Evolutionary conservation across 2,888 invertebrate species (phyloP).

Genomic region (Tuberolachnus salignus): DNA sequence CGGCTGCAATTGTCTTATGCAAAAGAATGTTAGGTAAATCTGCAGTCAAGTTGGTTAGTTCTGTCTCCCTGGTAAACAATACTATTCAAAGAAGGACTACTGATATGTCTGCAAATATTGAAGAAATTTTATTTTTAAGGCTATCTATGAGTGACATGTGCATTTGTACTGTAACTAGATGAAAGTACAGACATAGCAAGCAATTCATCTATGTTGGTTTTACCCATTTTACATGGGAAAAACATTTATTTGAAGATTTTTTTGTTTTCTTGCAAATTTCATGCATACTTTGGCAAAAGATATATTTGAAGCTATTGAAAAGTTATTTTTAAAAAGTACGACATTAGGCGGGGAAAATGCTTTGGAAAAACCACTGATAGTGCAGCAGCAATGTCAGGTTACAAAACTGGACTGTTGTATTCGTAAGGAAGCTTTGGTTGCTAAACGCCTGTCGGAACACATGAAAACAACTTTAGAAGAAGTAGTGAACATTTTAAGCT

Average conservation of each 20-base stretch:
- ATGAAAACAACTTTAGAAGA: slow-evolving; percentile 44
- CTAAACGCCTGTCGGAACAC: slow-evolving; percentile 34
- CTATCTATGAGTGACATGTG: slow-evolving; percentile 23
- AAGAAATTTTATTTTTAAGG: slow-evolving; percentile 37
- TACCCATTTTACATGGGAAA: slow-evolving; percentile 57
- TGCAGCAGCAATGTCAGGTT: slow-evolving; percentile 43
- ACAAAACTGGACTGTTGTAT: slow-evolving; percentile 29
- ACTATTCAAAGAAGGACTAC: slow-evolving; percentile 39
- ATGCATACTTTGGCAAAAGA: slow-evolving; percentile 53
- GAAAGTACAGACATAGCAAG: slow-evolving; percentile 44
- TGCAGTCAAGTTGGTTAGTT: slow-evolving; percentile 16
- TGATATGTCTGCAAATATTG: slow-evolving; percentile 44
- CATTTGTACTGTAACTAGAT: slow-evolving; percentile 49
- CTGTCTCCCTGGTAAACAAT: slow-evolving; percentile 41
- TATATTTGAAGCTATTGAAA: slow-evolving; percentile 57
- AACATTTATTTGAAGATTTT: slow-evolving; percentile 58
- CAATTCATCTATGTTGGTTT: slow-evolving; percentile 57
- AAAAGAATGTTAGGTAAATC: slow-evolving; percentile 69
- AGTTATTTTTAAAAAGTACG: slow-evolving; percentile 57
- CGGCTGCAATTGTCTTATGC: slow-evolving; percentile 22
- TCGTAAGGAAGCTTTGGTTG: slow-evolving; percentile 32
- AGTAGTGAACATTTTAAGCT: slow-evolving; percentile 39
- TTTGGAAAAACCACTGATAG: slow-evolving; percentile 59
- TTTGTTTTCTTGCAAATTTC: slow-evolving; percentile 58
- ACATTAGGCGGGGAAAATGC: slow-evolving; percentile 58